Conservation (phyloP, 2,888 invertebrate species). For the Hetaerina titia region DNA sequence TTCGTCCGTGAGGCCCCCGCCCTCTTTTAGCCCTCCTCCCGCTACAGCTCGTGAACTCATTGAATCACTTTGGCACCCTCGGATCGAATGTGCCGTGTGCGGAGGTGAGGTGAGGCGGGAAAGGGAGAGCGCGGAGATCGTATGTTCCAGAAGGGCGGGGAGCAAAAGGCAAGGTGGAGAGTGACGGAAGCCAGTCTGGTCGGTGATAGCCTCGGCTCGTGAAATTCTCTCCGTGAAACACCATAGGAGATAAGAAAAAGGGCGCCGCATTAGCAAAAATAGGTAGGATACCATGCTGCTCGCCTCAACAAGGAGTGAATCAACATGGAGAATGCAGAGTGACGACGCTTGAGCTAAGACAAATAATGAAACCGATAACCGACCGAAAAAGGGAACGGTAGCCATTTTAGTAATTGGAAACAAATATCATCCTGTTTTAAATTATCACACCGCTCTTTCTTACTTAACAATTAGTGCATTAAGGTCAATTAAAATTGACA, state of each 20-base stretch:
- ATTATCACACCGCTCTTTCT: too few species aligned
- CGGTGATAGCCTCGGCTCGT: background rate
- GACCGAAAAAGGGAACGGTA: too few species aligned
- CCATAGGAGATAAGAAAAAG: background rate
- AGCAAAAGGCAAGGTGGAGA: background rate
- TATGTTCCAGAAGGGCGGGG: background rate
- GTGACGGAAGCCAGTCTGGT: background rate
- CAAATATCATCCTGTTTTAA: too few species aligned
- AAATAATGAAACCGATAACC: too few species aligned
- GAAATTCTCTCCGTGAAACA: background rate
- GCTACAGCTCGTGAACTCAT: background rate
- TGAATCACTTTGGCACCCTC: constrained; percentile 11
- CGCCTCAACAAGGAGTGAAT: background rate
- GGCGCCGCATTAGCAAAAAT: background rate
- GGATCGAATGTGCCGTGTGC: background rate
- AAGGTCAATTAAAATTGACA: too few species aligned
- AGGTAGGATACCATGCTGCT: background rate
- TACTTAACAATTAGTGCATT: too few species aligned
- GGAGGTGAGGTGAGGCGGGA: background rate
- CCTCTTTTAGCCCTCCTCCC: background rate
- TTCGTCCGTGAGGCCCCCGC: constrained; percentile 36
- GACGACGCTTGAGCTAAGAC: too few species aligned
- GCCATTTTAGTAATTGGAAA: too few species aligned
- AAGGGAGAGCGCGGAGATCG: background rate
- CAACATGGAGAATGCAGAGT: background rate